Evolutionary conservation across 1,140 invertebrate genomes (phyloP), one percentile per base, ranked within the genome.

Genomic region (Eriosoma lanigerum): DNA sequence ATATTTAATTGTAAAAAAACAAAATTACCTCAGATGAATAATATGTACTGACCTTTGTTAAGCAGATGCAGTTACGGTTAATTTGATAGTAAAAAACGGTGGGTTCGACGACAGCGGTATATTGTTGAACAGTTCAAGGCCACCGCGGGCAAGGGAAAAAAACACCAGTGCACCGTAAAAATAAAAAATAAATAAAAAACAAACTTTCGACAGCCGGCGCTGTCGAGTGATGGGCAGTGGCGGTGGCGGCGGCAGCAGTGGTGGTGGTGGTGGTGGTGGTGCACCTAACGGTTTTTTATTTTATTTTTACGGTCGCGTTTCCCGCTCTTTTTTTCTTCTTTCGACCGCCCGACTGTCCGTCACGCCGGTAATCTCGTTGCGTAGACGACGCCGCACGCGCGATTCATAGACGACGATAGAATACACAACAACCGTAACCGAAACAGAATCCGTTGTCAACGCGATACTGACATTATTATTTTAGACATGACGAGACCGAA

Each of bases 251-350:
- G 48, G 50, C 15, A 52, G 52, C 32, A 66, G 66, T 44, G 54
- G 48, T 1, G 46, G 38, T 2, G 26, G 21, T 0, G n/a, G 32
- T 3, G 19, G 62, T 8, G 78, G 62, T n/a, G 78, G 75, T 78
- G 21, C 38, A 58, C 50, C 54, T 54, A 58, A 38, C 54, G 52
- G 72, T 75, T 75, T 21, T 50, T 50, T 72, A n/a, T 52, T 72
- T 52, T 73, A 46, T 52, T 75, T 78, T 62, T 62, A 78, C 75
- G 75, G 62, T 56, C 56, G 73, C 56, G 50, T 62, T 78, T 78
- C 54, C 54, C 75, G 75, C 75, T 60, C 56, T 78, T 62, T 75
- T 75, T 73, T 54, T 56, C n/a, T 52, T 17, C n/a, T 19, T 38
- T 52, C 48, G 17, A 52, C 24, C 29, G 38, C 9, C 38, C 26